phyloP scores from a whole-genome alignment of 2,113 vertebrate genomes.

The Platysternon megacephalum region DNA sequence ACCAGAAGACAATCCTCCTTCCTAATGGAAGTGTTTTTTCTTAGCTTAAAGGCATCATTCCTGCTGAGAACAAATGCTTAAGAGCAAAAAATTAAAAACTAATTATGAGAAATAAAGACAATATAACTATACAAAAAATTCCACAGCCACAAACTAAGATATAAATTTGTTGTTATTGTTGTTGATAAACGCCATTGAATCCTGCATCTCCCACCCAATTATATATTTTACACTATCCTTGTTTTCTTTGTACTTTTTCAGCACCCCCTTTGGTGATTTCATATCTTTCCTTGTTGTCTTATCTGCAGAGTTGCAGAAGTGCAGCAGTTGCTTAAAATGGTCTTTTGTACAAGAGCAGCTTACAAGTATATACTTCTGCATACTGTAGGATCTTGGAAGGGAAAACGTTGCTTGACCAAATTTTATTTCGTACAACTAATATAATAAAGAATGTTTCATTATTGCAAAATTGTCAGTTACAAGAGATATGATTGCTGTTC shows the following conservation, averaged over 20 bases:
- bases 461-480: neutral
- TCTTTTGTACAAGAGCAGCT: neutral
- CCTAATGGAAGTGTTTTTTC: neutral
- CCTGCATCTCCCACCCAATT: neutral
- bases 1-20: neutral
- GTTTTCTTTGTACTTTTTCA: neutral
- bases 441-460: neutral
- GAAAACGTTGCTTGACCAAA: neutral
- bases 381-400: neutral
- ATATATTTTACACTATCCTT: neutral
- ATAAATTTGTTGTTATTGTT: neutral
- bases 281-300: neutral
- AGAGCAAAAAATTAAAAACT: neutral
- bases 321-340: neutral
- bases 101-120: neutral
- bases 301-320: rapidly evolving
- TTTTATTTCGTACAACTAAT: neutral
- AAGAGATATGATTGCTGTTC: neutral
- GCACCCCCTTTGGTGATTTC: neutral
- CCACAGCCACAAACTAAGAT: neutral
- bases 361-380: neutral
- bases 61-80: neutral
- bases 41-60: neutral
- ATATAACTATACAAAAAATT: neutral
- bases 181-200: neutral